A percentile compares a stretch with the other conserved stretches of the same genome.
These are phyloP conservation scores for Rhombomys opimus DNA, from an alignment of 2,113 vertebrate genomes.

Conservation along the genomic window DNA sequence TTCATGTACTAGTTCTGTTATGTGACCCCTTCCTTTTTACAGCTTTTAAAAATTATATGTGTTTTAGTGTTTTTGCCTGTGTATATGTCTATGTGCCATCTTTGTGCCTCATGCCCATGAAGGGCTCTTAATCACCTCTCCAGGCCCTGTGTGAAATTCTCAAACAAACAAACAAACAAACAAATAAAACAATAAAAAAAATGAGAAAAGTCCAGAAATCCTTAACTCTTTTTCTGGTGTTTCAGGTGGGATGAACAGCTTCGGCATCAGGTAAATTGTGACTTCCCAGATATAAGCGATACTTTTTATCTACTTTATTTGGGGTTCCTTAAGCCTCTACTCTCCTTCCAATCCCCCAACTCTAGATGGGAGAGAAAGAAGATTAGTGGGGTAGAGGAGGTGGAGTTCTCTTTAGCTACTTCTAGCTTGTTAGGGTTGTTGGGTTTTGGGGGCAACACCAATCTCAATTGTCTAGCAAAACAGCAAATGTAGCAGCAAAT, in stretches of 20 bases:
- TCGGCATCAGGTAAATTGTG: background rate
- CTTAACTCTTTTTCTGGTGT: background rate
- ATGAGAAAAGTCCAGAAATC: too few relatives aligned
- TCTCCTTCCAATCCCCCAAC: too few relatives aligned
- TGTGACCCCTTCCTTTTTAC: background rate
- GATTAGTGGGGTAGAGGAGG: too few relatives aligned
- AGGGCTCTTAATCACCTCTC: background rate
- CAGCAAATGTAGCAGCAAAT: too few relatives aligned
- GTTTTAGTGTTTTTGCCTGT: background rate
- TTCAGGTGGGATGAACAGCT: background rate
- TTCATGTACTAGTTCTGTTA: background rate
- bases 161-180: background rate
- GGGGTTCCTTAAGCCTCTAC: too few relatives aligned
- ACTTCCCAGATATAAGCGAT: rapidly evolving
- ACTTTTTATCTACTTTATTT: too few relatives aligned
- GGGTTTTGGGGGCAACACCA: too few relatives aligned
- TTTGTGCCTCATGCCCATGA: background rate
- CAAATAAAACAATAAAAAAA: background rate
- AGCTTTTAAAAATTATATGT: background rate
- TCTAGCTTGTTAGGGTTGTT: too few relatives aligned
- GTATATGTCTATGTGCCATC: background rate
- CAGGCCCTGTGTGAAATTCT: background rate
- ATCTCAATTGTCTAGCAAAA: too few relatives aligned
- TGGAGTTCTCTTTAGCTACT: too few relatives aligned
- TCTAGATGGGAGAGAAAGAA: too few relatives aligned